These are phyloP conservation scores for Labeo rohita DNA, from an alignment of 2,113 vertebrate genomes.

Conservation along the genomic window DNA sequence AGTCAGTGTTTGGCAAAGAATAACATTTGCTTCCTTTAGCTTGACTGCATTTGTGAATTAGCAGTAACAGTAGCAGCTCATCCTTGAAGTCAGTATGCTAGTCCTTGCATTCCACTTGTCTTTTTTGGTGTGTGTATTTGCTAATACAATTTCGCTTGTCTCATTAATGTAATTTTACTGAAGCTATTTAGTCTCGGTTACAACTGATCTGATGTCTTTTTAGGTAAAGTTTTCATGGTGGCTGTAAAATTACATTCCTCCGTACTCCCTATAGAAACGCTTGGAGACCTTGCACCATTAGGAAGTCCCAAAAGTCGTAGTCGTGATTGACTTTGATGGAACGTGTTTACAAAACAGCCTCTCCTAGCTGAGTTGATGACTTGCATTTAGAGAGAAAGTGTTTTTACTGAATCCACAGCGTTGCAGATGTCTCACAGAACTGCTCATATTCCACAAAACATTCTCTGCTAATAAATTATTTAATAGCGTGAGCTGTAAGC, in stretches of 20 bases:
- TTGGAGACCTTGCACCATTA: conserved; percentile 2
- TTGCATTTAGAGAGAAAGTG: neutral
- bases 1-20: neutral
- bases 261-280: neutral
- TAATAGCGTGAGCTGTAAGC: neutral
- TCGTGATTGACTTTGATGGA: conserved; percentile 32
- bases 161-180: neutral
- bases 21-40: conserved; percentile 1
- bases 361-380: neutral
- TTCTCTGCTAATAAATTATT: neutral
- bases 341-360: conserved; percentile 10
- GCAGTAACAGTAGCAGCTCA: neutral
- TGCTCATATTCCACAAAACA: neutral
- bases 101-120: neutral
- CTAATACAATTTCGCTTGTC: neutral
- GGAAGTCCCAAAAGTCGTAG: neutral
- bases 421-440: neutral
- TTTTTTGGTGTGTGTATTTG: neutral
- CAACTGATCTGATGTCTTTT: neutral
- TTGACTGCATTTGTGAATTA: conserved; percentile 5
- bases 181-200: neutral
- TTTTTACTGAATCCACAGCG: neutral
- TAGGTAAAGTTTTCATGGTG: neutral
- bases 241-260: neutral
- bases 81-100: neutral